Evolutionary conservation across 2,888 invertebrate genomes (phyloP).

Genomic region (Diogma glabrata): DNA sequence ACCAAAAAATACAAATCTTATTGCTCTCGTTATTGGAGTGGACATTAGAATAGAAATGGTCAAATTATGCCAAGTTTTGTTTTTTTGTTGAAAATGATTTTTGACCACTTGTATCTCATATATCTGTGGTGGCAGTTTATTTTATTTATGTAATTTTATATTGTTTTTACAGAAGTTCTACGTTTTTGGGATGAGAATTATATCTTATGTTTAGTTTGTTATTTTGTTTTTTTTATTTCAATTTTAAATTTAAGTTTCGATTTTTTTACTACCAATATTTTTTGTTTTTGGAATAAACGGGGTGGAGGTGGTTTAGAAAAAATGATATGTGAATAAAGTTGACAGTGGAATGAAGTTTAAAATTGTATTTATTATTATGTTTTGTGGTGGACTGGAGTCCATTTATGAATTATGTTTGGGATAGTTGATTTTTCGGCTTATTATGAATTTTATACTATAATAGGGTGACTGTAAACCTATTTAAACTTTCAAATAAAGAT

Average conservation of each 20-base stretch:
- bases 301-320: background rate
- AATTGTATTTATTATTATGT: too few species aligned
- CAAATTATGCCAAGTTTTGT: conserved; percentile 22
- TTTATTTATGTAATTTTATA: conserved; percentile 1
- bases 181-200: too few species aligned
- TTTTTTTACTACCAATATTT: conserved; percentile 4
- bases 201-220: too few species aligned
- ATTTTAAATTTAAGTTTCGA: background rate
- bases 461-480: too few species aligned
- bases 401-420: too few species aligned
- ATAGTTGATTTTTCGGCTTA: too few species aligned
- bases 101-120: background rate
- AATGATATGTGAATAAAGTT: conserved; percentile 7
- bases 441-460: too few species aligned
- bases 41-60: conserved; percentile 26
- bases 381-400: too few species aligned
- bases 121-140: background rate
- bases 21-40: conserved; percentile 24
- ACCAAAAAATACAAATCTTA: conserved; percentile 16
- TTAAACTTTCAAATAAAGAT: too few species aligned
- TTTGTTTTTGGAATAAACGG: background rate
- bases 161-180: too few species aligned
- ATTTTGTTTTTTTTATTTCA: too few species aligned
- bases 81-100: background rate
- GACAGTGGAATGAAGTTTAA: too few species aligned